phyloP scores from a whole-genome alignment of 2,797 vertebrate species.

The Tinamus major region DNA sequence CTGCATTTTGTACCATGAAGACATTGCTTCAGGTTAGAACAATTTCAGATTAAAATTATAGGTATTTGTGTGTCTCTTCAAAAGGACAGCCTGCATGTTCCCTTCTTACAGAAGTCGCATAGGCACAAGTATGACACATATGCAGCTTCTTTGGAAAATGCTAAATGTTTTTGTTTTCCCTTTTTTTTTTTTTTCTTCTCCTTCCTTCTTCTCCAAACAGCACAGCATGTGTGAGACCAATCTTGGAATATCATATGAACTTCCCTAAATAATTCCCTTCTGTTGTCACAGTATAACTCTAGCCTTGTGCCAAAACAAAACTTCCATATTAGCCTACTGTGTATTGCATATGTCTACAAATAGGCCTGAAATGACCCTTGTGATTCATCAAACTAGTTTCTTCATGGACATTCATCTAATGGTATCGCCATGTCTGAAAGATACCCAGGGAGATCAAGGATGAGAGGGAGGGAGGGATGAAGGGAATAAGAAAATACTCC shows the following conservation, averaged over 20 bases:
- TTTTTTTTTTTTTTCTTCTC: background rate
- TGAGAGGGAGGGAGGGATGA: background rate
- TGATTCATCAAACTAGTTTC: background rate
- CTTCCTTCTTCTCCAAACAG: background rate
- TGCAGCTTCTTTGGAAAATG: background rate
- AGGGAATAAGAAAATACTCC: background rate
- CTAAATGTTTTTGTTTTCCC: background rate
- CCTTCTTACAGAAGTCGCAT: background rate
- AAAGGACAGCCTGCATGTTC: background rate
- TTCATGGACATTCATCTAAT: background rate
- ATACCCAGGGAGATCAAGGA: background rate
- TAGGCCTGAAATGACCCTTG: background rate
- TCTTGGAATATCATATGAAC: background rate
- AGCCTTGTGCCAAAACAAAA: background rate
- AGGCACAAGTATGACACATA: background rate
- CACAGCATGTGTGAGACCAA: background rate
- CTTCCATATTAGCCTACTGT: background rate
- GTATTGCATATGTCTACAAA: background rate
- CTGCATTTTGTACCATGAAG: background rate
- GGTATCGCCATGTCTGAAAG: background rate
- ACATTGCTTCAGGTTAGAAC: constrained; percentile 17
- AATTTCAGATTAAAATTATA: background rate
- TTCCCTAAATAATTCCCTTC: background rate
- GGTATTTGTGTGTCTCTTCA: background rate
- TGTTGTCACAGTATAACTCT: background rate